Evolutionary conservation across 2,113 vertebrate genomes (phyloP).

Genomic region (Chaetodon auriga): DNA sequence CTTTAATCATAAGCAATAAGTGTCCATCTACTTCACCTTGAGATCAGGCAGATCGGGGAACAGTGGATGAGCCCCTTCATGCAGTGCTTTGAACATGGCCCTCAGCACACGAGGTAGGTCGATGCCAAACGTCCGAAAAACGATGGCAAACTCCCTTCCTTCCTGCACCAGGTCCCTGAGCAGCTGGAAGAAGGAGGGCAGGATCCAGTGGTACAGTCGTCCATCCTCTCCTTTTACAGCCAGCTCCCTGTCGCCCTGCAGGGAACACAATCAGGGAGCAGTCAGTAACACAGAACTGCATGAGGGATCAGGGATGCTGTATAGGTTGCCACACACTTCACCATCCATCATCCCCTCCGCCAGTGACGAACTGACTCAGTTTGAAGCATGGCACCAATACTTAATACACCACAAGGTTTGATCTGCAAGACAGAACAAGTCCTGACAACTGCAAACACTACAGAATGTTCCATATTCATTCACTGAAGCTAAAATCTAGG

Average conservation of each 20-base stretch:
- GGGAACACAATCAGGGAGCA: neutral
- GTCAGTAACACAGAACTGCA: neutral
- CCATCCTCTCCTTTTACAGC: constrained; percentile 81
- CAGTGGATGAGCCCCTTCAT: constrained; percentile 86
- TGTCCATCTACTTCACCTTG: constrained; percentile 65
- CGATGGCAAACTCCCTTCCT: constrained; percentile 82
- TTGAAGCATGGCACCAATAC: neutral
- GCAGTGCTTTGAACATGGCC: constrained; percentile 79
- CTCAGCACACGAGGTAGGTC: constrained; percentile 86
- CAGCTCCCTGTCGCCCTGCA: constrained; percentile 79
- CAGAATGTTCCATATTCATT: neutral
- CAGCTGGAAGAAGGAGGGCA: constrained; percentile 92
- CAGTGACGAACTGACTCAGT: too few species aligned
- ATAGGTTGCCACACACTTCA: neutral
- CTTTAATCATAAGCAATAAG: neutral
- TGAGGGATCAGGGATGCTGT: neutral
- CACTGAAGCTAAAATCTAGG: neutral
- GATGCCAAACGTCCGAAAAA: constrained; percentile 90
- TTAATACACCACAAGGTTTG: neutral
- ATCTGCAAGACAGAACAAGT: neutral
- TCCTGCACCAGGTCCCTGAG: constrained; percentile 83
- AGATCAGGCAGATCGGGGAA: constrained; percentile 86
- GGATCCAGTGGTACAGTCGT: constrained; percentile 87
- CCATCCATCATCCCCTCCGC: too few species aligned
- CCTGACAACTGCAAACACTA: neutral